These are phyloP conservation scores for Tiliqua scincoides DNA, from an alignment of 2,113 vertebrate genomes.

Conservation along the genomic window DNA sequence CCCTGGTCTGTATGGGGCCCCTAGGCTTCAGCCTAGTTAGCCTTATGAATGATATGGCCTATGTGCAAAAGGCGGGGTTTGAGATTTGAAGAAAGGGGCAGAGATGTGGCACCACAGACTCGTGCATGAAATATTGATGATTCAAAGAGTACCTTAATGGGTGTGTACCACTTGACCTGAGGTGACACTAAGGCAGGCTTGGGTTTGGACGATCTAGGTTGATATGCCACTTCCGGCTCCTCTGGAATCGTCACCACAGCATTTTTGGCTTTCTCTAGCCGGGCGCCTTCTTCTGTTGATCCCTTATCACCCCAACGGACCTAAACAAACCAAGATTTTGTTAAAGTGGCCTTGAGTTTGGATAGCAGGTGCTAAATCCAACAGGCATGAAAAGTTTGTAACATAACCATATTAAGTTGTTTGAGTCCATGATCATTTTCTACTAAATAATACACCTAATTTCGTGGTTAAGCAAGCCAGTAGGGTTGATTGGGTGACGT, in stretches of 20 bases:
- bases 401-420: not conserved
- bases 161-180: conserved; percentile 94
- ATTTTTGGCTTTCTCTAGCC: conserved; percentile 95
- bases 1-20: no score
- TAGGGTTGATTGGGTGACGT: no score
- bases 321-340: conserved; percentile 68
- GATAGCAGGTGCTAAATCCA: not conserved
- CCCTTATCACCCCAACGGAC: conserved; percentile 98
- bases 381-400: not conserved
- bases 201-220: conserved; percentile 72
- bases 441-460: not conserved
- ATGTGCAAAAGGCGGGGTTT: not conserved
- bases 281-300: conserved; percentile 95
- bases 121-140: not conserved
- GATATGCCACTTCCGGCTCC: conserved; percentile 80
- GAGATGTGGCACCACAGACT: no score
- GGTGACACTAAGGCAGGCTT: conserved; percentile 67
- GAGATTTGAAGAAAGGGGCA: no score
- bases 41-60: no score
- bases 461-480: not conserved
- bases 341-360: not conserved
- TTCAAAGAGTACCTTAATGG: conserved; percentile 87
- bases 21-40: no score
- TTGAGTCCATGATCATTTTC: not conserved
- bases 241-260: conserved; percentile 89